Percentiles rank a stretch among this genome's conserved stretches.
Evolutionary conservation across 2,113 vertebrate species (phyloP).

Genomic region (Clarias batrachus): DNA sequence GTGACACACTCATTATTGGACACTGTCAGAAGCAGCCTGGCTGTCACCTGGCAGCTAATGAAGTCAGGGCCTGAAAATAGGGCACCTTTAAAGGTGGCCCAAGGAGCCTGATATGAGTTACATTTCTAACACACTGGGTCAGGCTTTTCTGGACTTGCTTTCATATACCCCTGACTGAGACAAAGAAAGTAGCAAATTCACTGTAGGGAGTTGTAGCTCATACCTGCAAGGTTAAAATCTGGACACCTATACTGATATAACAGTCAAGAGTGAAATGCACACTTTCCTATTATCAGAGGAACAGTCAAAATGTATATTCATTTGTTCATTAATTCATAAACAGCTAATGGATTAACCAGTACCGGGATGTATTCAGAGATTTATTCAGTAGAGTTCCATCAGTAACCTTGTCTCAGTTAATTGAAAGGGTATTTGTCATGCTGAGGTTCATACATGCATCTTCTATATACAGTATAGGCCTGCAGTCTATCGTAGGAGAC

Average conservation of each 20-base stretch:
- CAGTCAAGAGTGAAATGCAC: conserved; percentile 2
- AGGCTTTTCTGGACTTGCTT: background rate
- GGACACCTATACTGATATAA: background rate
- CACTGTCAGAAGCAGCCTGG: conserved; percentile 45
- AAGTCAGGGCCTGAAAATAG: conserved; percentile 39
- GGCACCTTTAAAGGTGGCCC: conserved; percentile 37
- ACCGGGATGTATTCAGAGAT: background rate
- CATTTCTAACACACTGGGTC: background rate
- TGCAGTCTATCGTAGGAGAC: no score
- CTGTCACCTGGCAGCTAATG: conserved; percentile 62
- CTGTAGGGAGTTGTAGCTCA: background rate
- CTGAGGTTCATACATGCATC: background rate
- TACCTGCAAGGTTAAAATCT: background rate
- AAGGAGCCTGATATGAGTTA: conserved; percentile 35
- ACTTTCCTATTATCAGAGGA: background rate
- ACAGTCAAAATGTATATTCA: no score
- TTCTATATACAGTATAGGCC: no score
- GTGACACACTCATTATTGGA: conserved; percentile 56
- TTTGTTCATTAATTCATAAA: background rate
- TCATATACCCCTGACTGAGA: conserved; percentile 6
- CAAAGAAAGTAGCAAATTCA: background rate
- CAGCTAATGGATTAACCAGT: background rate
- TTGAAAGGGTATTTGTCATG: background rate
- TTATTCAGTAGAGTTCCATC: no score
- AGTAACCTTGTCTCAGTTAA: background rate